Conservation (phyloP, 2,888 invertebrate species). For the Acanthosepion esculentum region DNA sequence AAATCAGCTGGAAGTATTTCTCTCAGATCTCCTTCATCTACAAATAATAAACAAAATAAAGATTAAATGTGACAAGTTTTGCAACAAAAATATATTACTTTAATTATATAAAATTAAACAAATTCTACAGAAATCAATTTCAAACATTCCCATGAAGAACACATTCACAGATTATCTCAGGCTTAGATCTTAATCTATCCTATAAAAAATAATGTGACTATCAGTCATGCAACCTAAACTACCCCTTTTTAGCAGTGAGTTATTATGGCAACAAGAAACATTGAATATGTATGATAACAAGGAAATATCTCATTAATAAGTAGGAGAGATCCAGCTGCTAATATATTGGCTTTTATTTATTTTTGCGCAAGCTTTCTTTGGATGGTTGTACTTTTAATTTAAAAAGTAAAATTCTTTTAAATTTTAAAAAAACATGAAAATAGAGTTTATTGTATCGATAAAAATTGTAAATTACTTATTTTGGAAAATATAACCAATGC, state of each 20-base stretch:
- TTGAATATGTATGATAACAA: background rate
- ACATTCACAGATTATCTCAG: background rate
- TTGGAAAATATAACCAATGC: background rate
- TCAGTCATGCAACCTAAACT: no score
- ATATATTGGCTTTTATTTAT: background rate
- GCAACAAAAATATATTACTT: background rate
- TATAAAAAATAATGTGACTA: no score
- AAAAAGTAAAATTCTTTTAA: no score
- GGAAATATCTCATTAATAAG: no score
- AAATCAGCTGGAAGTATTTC: conserved; percentile 79
- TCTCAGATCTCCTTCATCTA: conserved; percentile 79
- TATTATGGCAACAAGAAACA: no score
- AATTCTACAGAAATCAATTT: background rate
- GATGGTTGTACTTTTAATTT: background rate
- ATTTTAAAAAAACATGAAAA: no score
- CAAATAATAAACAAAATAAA: conserved; percentile 48
- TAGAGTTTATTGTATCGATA: no score
- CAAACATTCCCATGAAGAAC: background rate
- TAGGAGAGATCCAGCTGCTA: no score
- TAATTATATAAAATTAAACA: background rate
- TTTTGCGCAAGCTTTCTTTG: background rate
- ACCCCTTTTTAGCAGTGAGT: no score
- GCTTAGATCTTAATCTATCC: no score
- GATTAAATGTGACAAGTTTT: background rate
- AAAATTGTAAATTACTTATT: no score